Conservation (phyloP, 92 coral and sea anemone species). For the Umimayanthus kanabou region DNA sequence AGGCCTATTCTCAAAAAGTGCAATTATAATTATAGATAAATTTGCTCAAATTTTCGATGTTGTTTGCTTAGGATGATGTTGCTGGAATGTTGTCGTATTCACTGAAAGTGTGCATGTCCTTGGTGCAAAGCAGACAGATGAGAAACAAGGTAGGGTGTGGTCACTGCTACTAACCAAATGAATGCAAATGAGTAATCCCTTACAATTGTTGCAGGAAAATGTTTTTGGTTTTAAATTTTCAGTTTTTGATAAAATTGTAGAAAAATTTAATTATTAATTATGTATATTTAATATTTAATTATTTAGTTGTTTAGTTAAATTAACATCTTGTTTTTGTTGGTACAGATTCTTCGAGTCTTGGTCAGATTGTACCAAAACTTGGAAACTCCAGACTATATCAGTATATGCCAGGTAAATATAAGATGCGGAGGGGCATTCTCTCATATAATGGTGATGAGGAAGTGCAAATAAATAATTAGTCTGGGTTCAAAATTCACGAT, state of each 20-base stretch:
- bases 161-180: too few species aligned
- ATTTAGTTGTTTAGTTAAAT: background rate
- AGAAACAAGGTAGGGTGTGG: slow-evolving; percentile 76
- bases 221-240: too few species aligned
- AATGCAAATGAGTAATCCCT: too few species aligned
- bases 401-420: slow-evolving; percentile 85
- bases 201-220: too few species aligned
- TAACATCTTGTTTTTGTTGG: background rate
- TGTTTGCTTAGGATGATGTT: slow-evolving; percentile 75
- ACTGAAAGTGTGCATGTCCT: slow-evolving; percentile 90
- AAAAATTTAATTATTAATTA: too few species aligned
- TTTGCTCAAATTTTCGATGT: too few species aligned
- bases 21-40: too few species aligned
- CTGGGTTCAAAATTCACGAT: too few species aligned
- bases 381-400: slow-evolving; percentile 94
- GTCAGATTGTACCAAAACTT: slow-evolving; percentile 84
- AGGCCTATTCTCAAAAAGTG: too few species aligned
- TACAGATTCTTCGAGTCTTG: slow-evolving; percentile 83
- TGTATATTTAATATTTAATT: too few species aligned
- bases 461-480: too few species aligned
- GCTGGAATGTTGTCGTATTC: slow-evolving; percentile 88
- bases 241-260: too few species aligned
- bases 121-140: slow-evolving; percentile 93
- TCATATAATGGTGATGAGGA: background rate
- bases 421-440: background rate